Evolutionary conservation across 2,113 vertebrate species (phyloP), one percentile per base, ranked within the genome.

Genomic region (Mormyrus iriodes): DNA sequence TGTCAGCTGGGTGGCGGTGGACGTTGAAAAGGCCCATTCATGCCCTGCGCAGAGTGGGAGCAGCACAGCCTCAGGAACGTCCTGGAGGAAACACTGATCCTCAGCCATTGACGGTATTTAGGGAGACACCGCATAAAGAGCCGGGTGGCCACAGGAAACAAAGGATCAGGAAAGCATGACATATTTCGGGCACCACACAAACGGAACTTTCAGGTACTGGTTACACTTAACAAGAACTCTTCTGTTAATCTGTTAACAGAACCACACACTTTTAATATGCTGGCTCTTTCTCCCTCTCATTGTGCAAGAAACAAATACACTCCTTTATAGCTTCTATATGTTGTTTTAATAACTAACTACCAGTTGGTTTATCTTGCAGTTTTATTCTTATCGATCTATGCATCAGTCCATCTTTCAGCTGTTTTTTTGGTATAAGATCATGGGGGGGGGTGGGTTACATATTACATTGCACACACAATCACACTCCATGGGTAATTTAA

Each of bases 11-110:
- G 27, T 88, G n/a, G 90, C 2, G 69, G 91, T 31, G 61, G 73
- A 93, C n/a, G 0, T 53, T 89, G 82, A 91, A 94, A 93, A 92
- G 92, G 73, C 85, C 90, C 92, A 92, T 94, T 94, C 92, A 94
- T 46, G 73, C 79, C 69, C n/a, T 79, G 82, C 53, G 65, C n/a
- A 83, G 91, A 89, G 92, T 90, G 91, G 93, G 88, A 90, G 61
- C 49, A 21, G 92, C 91, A 53, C 90, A 24, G 15, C 27, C 48
- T 13, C 49, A 13, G 31, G 49, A 31, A 15, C 31, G 13, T 61
- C 53, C 52, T 0, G 86, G 21, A 91, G 90, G 90, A 92, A 91
- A 88, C 89, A 88, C 65, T 82, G 89, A 69, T 87, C 90, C 89
- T 87, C 89, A 39, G 73, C 73, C 35, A 10, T 79, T 42, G 42